Conservation (phyloP, 2,888 invertebrate species). For the Drosophila falleni region DNA sequence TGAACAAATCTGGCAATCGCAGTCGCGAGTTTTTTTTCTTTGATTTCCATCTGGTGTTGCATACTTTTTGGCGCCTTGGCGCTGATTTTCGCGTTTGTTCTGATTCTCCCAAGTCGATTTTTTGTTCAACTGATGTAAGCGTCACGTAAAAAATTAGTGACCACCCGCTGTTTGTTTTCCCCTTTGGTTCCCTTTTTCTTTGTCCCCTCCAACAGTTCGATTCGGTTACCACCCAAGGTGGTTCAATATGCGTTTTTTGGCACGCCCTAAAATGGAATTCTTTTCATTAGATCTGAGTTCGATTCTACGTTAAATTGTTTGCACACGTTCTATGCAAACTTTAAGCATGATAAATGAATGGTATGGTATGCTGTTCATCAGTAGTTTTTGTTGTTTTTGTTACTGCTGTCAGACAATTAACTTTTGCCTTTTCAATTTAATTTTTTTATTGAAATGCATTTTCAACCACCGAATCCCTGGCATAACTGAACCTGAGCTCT, state of each 20-base stretch:
- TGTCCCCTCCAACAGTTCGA: constrained; percentile 1
- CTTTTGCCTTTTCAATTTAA: constrained; percentile 57
- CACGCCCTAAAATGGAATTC: constrained; percentile 68
- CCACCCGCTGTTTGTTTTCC: constrained; percentile 68
- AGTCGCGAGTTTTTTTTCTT: constrained; percentile 51
- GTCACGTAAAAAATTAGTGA: constrained; percentile 79
- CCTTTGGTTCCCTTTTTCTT: constrained; percentile 7
- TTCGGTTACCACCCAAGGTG: constrained; percentile 66
- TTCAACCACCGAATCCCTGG: constrained; percentile 57
- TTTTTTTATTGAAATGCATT: constrained; percentile 74
- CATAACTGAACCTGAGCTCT: constrained; percentile 26
- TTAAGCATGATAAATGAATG: constrained; percentile 82
- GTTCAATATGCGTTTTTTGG: constrained; percentile 58
- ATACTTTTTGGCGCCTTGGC: constrained; percentile 73
- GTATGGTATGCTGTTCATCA: constrained; percentile 46
- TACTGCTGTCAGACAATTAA: constrained; percentile 65
- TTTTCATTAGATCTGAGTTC: constrained; percentile 52
- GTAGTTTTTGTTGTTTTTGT: not conserved
- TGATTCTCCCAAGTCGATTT: constrained; percentile 22
- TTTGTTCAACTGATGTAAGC: constrained; percentile 46
- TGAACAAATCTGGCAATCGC: constrained; percentile 43
- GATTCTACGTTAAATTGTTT: constrained; percentile 62
- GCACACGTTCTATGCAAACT: constrained; percentile 75
- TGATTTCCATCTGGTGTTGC: constrained; percentile 67
- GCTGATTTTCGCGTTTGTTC: constrained; percentile 63